Conservation (phyloP, 2,888 invertebrate genomes). For the Entomobrya multifasciata region DNA sequence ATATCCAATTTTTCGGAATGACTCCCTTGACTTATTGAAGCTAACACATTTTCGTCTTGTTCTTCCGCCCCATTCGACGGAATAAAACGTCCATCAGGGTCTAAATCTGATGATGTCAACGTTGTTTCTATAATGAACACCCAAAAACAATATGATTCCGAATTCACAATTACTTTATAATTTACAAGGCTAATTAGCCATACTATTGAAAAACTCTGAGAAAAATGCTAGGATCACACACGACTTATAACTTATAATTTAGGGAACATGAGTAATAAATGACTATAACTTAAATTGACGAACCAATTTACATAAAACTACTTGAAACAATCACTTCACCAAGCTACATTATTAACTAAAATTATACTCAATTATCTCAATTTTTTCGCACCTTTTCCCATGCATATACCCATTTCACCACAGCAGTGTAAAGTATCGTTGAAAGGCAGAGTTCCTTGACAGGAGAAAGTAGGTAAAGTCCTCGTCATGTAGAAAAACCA, state of each 20-base stretch:
- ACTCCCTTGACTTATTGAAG: constrained; percentile 12
- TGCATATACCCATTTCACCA: constrained; percentile 77
- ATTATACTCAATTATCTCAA: constrained; percentile 19
- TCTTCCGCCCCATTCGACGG: constrained; percentile 58
- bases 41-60: constrained; percentile 51
- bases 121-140: constrained; percentile 58
- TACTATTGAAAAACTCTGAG: background rate
- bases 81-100: constrained; percentile 77
- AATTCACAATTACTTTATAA: background rate
- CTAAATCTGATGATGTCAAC: constrained; percentile 72
- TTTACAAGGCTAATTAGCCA: background rate
- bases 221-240: background rate
- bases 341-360: background rate
- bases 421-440: constrained; percentile 20
- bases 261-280: background rate
- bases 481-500: constrained; percentile 63
- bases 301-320: background rate
- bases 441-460: constrained; percentile 61
- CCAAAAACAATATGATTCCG: background rate
- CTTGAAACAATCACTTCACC: background rate
- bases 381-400: constrained; percentile 77
- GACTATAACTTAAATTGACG: no score
- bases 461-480: constrained; percentile 62
- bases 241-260: no score
- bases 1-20: constrained; percentile 56